Evolutionary conservation across 1,140 invertebrate genomes (phyloP).

Genomic region (Cyclina sinensis): DNA sequence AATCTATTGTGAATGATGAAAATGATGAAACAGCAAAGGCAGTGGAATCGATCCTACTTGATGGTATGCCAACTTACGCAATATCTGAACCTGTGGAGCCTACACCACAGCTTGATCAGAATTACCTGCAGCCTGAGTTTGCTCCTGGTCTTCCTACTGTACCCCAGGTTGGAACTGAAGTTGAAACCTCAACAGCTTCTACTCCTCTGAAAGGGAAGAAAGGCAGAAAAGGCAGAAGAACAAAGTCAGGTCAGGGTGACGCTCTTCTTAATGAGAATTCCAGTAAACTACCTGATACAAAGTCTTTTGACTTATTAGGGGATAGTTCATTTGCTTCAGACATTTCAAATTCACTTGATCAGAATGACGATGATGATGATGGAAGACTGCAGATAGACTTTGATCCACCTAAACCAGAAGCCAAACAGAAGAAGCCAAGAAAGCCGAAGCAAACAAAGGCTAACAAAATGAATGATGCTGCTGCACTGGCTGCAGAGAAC

Average conservation of each 20-base stretch:
- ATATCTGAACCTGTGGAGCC: conserved; percentile 62
- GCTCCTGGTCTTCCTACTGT: conserved; percentile 50
- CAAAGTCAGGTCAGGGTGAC: conserved; percentile 58
- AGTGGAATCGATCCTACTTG: conserved; percentile 73
- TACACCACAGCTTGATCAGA: conserved; percentile 54
- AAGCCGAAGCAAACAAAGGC: conserved; percentile 59
- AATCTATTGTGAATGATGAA: conserved; percentile 67
- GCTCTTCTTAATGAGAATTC: conserved; percentile 45
- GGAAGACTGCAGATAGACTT: conserved; percentile 69
- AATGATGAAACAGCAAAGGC: conserved; percentile 74
- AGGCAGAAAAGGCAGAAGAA: conserved; percentile 41
- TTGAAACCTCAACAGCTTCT: conserved; percentile 53
- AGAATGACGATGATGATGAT: conserved; percentile 69
- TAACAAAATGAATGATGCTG: conserved; percentile 53
- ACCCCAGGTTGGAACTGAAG: conserved; percentile 52
- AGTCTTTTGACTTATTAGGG: conserved; percentile 43
- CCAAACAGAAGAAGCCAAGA: conserved; percentile 58
- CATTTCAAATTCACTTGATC: conserved; percentile 44
- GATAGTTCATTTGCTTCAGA: conserved; percentile 47
- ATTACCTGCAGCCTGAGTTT: conserved; percentile 63
- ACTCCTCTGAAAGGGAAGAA: conserved; percentile 48
- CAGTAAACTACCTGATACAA: conserved; percentile 20
- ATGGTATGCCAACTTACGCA: conserved; percentile 55
- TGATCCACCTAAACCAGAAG: conserved; percentile 67
- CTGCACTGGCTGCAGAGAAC: conserved; percentile 61